These are phyloP conservation scores for Boulengeromyrus knoepffleri DNA, from an alignment of 2,113 vertebrate genomes.

Conservation along the genomic window DNA sequence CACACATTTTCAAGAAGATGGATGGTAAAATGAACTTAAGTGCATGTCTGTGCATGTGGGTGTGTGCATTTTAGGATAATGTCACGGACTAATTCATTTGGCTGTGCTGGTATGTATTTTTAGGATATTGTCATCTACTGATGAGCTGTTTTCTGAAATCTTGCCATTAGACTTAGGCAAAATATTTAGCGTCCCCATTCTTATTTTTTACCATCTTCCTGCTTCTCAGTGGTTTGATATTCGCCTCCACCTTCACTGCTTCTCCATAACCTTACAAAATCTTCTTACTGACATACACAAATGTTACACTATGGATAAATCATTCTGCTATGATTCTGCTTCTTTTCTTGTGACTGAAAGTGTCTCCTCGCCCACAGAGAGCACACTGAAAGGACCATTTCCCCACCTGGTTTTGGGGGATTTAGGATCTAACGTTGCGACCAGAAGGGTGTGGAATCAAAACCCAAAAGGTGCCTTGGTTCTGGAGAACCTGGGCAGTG, in stretches of 20 bases:
- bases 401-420: not conserved
- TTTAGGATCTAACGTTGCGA: not conserved
- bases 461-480: not conserved
- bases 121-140: not conserved
- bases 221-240: not conserved
- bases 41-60: not conserved
- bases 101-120: not conserved
- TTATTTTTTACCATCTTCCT: not conserved
- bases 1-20: not conserved
- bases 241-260: not conserved
- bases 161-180: not conserved
- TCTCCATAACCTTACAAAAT: not conserved
- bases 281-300: not conserved
- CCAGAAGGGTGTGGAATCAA: not conserved
- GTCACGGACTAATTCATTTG: not conserved
- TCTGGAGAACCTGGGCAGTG: not conserved
- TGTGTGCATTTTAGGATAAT: not conserved
- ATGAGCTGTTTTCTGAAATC: not conserved
- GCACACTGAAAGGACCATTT: not conserved
- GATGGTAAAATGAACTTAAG: not conserved
- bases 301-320: not conserved
- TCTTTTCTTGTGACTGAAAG: not conserved
- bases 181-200: not conserved
- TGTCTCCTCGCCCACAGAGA: not conserved
- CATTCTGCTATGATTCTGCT: not conserved